phyloP scores from a whole-genome alignment of 2,888 invertebrate species.

The Euproctis similis region DNA sequence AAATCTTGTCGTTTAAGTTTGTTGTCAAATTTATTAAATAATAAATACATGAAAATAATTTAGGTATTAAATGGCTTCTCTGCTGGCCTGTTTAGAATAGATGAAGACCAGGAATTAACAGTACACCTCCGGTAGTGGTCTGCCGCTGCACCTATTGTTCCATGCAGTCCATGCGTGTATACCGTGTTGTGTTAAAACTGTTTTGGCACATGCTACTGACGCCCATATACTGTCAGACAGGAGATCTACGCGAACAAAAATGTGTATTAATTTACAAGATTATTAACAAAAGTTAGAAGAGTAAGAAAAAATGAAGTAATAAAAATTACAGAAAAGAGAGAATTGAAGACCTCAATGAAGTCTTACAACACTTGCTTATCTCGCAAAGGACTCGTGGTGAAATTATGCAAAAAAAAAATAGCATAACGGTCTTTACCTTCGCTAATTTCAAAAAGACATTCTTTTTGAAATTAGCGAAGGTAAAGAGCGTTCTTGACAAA shows the following conservation, averaged over 20 bases:
- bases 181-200: slow-evolving; percentile 9
- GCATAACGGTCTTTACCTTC: too few relatives aligned
- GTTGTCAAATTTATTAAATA: too few relatives aligned
- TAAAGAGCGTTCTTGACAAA: too few relatives aligned
- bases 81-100: too few relatives aligned
- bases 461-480: too few relatives aligned
- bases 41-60: too few relatives aligned
- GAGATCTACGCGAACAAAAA: slow-evolving; percentile 7
- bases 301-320: not conserved
- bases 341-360: not conserved
- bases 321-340: not conserved
- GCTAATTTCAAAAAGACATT: too few relatives aligned
- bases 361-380: not conserved
- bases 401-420: too few relatives aligned
- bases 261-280: not conserved
- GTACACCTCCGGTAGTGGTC: slow-evolving; percentile 13
- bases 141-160: slow-evolving; percentile 20
- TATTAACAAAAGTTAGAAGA: not conserved
- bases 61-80: too few relatives aligned
- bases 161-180: slow-evolving; percentile 8
- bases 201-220: slow-evolving; percentile 6
- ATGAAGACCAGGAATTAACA: slow-evolving; percentile 5
- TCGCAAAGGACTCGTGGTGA: too few relatives aligned
- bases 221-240: slow-evolving; percentile 8
- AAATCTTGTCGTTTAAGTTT: too few relatives aligned